Percentiles rank a stretch among this genome's conserved stretches.
These are phyloP conservation scores for Ornithorhynchus anatinus DNA, from an alignment of 2,113 vertebrate genomes.

Conservation along the genomic window DNA sequence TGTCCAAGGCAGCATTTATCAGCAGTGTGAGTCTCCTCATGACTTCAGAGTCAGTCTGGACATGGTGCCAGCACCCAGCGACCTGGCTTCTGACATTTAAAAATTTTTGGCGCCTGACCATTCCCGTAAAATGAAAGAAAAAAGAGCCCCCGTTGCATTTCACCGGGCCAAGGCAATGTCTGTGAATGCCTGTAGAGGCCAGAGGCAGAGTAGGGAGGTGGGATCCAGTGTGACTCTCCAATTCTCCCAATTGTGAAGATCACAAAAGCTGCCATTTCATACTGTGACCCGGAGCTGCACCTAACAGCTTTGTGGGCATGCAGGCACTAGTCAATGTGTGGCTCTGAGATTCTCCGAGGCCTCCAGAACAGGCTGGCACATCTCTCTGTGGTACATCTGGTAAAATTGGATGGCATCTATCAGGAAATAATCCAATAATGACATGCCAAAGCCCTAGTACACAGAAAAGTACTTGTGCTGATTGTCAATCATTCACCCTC, in stretches of 20 bases:
- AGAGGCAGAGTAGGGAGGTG: no score
- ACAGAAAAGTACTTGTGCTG: slow-evolving; percentile 66
- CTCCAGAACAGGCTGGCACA: slow-evolving; percentile 68
- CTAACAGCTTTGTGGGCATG: slow-evolving; percentile 63
- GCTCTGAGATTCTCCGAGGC: slow-evolving; percentile 53
- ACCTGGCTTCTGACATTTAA: no score
- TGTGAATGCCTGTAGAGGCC: no score
- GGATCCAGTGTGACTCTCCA: slow-evolving; percentile 36
- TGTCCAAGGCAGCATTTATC: no score
- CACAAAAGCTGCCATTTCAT: slow-evolving; percentile 56
- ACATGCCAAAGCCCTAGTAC: slow-evolving; percentile 71
- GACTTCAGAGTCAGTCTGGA: no score
- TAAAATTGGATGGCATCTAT: slow-evolving; percentile 73
- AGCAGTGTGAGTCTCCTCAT: no score
- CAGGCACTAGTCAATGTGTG: slow-evolving; percentile 63
- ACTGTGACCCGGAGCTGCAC: slow-evolving; percentile 58
- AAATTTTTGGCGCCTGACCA: no score
- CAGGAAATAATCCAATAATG: slow-evolving; percentile 73
- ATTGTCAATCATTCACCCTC: slow-evolving; percentile 72
- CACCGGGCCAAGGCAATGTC: no score
- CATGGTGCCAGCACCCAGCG: no score
- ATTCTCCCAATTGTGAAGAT: slow-evolving; percentile 58
- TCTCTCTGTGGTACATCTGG: slow-evolving; percentile 64
- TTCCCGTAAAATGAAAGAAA: no score
- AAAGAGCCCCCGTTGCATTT: no score